Evolutionary conservation across 53 echinoderm and acorn worm genomes (phyloP).

Genomic region (Stichopus horrens): DNA sequence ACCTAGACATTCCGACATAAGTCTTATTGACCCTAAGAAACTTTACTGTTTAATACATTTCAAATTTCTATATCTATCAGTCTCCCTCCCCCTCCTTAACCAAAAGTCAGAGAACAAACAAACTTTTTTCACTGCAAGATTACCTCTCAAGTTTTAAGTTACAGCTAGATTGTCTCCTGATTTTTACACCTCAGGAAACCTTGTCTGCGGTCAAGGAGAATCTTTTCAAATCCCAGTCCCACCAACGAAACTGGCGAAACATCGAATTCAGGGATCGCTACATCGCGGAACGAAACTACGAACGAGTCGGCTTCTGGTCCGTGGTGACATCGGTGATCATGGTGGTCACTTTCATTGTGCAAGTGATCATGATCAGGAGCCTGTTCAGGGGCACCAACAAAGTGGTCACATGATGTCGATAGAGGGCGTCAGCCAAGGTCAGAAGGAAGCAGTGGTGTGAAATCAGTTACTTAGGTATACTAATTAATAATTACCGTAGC

Average conservation of each 20-base stretch:
- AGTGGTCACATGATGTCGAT: slow-evolving; percentile 52
- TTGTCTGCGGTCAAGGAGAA: slow-evolving; percentile 75
- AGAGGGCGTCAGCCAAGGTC: not conserved
- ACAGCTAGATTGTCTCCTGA: not conserved
- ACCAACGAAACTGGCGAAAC: slow-evolving; percentile 86
- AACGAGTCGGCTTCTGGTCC: slow-evolving; percentile 91
- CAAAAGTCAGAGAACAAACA: no score
- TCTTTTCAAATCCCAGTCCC: slow-evolving; percentile 71
- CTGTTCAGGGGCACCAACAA: slow-evolving; percentile 67
- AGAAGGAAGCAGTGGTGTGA: not conserved
- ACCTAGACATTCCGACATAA: no score
- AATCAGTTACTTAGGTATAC: no score
- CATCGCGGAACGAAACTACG: slow-evolving; percentile 82
- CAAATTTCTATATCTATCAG: no score
- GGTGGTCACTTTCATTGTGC: slow-evolving; percentile 70
- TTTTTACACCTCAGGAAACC: slow-evolving; percentile 26
- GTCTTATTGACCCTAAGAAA: no score
- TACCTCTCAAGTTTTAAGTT: not conserved
- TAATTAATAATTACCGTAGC: no score
- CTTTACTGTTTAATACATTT: no score
- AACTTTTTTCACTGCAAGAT: no score
- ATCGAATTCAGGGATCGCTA: slow-evolving; percentile 92
- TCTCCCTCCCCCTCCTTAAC: no score
- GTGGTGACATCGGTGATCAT: slow-evolving; percentile 66
- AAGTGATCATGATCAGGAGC: slow-evolving; percentile 86